Percentiles rank a stretch among this genome's conserved stretches.
Conservation (phyloP, 2,113 vertebrate genomes). For the Acinonyx jubatus region DNA sequence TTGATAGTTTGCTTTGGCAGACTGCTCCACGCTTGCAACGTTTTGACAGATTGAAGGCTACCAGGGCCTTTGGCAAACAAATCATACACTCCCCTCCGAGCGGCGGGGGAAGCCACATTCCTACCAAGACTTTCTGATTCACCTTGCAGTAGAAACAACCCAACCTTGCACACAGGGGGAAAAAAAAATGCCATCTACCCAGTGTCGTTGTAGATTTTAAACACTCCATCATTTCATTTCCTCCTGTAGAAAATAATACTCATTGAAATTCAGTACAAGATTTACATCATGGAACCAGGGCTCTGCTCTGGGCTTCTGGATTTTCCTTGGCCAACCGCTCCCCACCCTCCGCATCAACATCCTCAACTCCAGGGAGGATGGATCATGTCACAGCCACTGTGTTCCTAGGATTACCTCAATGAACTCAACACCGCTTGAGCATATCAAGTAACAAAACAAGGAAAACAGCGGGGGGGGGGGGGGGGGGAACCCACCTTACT, state of each 20-base stretch:
- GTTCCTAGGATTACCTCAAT: not conserved
- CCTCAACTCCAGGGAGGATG: not conserved
- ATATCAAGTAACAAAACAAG: constrained; percentile 40
- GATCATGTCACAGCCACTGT: not conserved
- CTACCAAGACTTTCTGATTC: constrained; percentile 67
- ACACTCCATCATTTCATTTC: constrained; percentile 47
- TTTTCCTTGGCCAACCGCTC: not conserved
- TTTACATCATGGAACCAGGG: not conserved
- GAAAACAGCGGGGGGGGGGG: not conserved
- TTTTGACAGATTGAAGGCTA: constrained; percentile 79
- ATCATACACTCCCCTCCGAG: constrained; percentile 50
- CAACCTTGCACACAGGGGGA: not conserved
- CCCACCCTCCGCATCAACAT: accelerated
- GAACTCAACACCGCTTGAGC: not conserved
- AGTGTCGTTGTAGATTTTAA: not conserved
- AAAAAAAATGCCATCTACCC: not conserved
- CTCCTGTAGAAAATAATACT: constrained; percentile 15
- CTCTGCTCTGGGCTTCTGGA: constrained; percentile 5
- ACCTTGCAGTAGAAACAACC: constrained; percentile 62
- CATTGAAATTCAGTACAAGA: constrained; percentile 30
- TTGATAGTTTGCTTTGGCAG: constrained; percentile 81
- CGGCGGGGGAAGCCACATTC: constrained; percentile 32
- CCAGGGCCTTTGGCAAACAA: constrained; percentile 78
- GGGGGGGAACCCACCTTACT: not conserved
- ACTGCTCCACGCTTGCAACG: constrained; percentile 51